These are phyloP conservation scores for Malaclemys terrapin DNA, from an alignment of 2,113 vertebrate genomes.

Conservation along the genomic window DNA sequence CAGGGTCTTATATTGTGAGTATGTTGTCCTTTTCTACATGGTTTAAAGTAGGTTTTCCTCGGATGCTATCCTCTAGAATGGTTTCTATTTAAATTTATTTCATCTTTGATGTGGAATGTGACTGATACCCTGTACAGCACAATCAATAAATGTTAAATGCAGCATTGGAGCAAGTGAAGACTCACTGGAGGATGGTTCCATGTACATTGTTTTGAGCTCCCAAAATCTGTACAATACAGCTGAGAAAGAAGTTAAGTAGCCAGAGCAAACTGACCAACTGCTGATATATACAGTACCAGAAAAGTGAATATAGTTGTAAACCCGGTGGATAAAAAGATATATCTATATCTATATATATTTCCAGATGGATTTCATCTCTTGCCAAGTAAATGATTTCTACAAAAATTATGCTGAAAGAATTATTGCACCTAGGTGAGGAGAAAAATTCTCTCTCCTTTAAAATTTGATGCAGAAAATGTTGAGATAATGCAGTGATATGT, in stretches of 20 bases:
- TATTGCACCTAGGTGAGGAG: not conserved
- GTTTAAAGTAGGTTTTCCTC: not conserved
- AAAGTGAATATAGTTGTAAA: not conserved
- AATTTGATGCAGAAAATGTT: constrained; percentile 11
- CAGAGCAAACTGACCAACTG: not conserved
- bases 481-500: not conserved
- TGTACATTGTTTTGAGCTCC: not conserved
- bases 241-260: not conserved
- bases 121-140: not conserved
- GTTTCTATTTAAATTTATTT: not conserved
- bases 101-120: not conserved
- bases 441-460: constrained; percentile 8
- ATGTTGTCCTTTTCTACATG: not conserved
- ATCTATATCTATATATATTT: not conserved
- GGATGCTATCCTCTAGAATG: not conserved
- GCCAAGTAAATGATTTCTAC: not conserved
- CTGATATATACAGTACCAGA: not conserved
- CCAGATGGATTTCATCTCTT: not conserved
- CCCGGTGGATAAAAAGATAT: not conserved
- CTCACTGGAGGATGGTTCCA: not conserved
- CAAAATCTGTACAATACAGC: not conserved
- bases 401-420: not conserved
- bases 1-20: not conserved
- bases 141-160: not conserved
- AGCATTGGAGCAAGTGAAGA: rapidly evolving